Conservation (phyloP, 2,113 vertebrate genomes). For the Erpornis zantholeuca region DNA sequence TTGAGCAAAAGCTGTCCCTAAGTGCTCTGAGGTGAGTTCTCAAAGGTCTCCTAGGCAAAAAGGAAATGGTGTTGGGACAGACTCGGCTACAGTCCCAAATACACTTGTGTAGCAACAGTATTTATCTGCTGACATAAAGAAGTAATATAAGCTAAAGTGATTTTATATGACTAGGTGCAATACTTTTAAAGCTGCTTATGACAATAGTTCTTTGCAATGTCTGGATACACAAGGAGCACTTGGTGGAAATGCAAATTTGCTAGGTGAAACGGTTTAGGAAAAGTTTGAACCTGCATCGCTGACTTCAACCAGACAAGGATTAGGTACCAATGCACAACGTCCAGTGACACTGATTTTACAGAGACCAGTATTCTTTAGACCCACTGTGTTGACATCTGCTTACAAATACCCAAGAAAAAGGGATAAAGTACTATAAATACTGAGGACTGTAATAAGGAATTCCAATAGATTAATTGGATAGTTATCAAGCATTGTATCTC, state of each 20-base stretch:
- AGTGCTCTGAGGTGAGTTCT: not conserved
- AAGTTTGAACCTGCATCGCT: not conserved
- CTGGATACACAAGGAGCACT: not conserved
- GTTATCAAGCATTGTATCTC: not conserved
- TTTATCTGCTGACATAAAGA: slow-evolving; percentile 56
- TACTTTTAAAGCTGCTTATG: not conserved
- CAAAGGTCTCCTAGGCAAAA: not conserved
- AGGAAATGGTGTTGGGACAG: not conserved
- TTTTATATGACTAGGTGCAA: not conserved
- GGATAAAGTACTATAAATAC: not conserved
- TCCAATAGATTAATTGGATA: not conserved
- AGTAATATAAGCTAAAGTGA: not conserved
- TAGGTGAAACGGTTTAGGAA: not conserved
- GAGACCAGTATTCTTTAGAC: not conserved
- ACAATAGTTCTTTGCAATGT: not conserved
- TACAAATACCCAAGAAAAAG: not conserved
- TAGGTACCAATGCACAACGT: not conserved
- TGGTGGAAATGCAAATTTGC: not conserved
- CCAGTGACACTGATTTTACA: not conserved
- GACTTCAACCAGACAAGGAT: not conserved
- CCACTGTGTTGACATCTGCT: not conserved
- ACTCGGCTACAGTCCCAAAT: not conserved
- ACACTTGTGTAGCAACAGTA: not conserved
- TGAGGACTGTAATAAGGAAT: not conserved
- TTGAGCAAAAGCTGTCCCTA: slow-evolving; percentile 50